Base-by-base conservation (phyloP, 1,140 invertebrate genomes). In the Meloidogyne floridensis region DNA sequence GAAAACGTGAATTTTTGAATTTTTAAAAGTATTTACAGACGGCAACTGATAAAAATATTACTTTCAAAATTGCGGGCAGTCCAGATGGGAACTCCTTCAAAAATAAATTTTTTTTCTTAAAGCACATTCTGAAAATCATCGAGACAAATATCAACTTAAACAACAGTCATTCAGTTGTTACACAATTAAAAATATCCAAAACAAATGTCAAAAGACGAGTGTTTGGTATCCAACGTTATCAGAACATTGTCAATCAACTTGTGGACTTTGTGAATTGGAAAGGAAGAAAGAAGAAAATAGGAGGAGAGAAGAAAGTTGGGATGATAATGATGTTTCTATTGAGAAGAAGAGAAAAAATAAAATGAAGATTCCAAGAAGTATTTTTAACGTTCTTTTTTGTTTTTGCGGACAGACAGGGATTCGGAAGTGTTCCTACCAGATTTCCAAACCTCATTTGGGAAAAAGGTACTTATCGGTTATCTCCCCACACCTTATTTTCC, bases 191-290 rank as follows among this genome's bases (percentile, higher is more conserved):
- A 18, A 74, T n/a, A 51, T 74, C n/a, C n/a, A 15, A 8, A 47
- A 20, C 1, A 74, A 74, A 54, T 74, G 72, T 54, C 15, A 74
- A 74, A 47, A 32, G 7, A 3, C 3, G 2, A 74, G 72, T 54
- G 72, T 20, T 54, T 74, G 72, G 72, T 54, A 15, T 32, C 72
- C 72, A n/a, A 54, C 53, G 32, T 74, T 74, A 74, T n/a, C 43
- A 6, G 72, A 74, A 20, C 72, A 74, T 74, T 74, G 72, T 54
- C 43, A 47, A 47, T 20, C 72, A 2, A 74, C 43, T 74, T 74
- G 72, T 18, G 72, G 72, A 47, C 53, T 74, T 47, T 74, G 72
- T 54, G 72, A 74, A 54, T 4, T 51, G 4, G 18, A n/a, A n/a
- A 8, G n/a, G 59, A 65, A 65, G 7, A 6, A 65, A 65, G 15